Evolutionary conservation across 2,113 vertebrate genomes (phyloP), one percentile per base, ranked within the genome.

Genomic region (Peucedramus taeniatus): DNA sequence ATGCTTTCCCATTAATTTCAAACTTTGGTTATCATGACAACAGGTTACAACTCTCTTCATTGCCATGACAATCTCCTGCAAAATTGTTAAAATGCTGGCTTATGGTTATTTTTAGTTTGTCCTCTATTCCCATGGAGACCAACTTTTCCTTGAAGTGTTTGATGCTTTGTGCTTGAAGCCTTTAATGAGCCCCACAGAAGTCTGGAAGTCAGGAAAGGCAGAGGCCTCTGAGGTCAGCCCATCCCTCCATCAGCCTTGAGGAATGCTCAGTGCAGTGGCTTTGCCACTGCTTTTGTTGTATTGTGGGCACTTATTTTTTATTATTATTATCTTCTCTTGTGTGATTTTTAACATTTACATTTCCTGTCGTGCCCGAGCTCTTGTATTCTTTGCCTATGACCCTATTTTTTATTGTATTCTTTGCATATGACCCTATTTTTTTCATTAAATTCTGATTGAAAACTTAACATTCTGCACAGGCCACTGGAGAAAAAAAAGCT

Each of bases 61-160:
- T 86, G 92, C 97, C 96, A 97, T 97, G 96, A 89, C 95, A 60
- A 95, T 96, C 88, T 70, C 74, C 80, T 5, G 77, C 69, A 84
- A 89, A 93, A 93, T 28, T 69, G 89, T 70, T 77, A 26, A 91
- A 89, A 85, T 69, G 85, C 50, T 64, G 5, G 30, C 72, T 31
- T 50, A 4, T 10, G 15, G 88, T 96, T 97, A 97, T 96, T 96
- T 97, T 96, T 96, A 96, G 96, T 78, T 79, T 93, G 89, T 89
- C 92, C 96, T 93, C 80, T 47, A 94, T 97, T 91, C 96, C 96
- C 94, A 94, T 95, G 96, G 95, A 96, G 95, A 97, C 96, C 92
- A 95, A 77, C 90, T 96, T 88, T 80, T 35, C 20, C 90, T 90
- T 65, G 79, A 79, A 90, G 82, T 53, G 82, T 90, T 91, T 81